Percentiles rank a stretch among this genome's conserved stretches.
phyloP scores from a whole-genome alignment of 2,888 invertebrate genomes.

The Clivina fossor region DNA sequence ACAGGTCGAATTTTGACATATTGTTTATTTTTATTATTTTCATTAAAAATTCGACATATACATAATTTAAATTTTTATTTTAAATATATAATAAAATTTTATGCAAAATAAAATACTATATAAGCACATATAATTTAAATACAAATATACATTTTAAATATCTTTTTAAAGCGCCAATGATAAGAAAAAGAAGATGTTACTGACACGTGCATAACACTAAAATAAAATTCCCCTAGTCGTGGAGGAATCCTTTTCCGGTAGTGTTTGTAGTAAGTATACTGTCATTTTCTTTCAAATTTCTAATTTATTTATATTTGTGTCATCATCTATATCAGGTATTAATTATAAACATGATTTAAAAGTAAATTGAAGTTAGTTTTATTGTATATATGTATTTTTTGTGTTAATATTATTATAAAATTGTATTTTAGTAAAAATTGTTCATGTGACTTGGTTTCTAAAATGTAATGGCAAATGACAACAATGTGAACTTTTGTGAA shows the following conservation, averaged over 20 bases:
- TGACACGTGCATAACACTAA: neutral
- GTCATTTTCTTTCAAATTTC: slow-evolving; percentile 28
- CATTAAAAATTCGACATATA: too few relatives aligned
- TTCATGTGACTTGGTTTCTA: slow-evolving; percentile 26
- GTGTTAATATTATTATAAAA: slow-evolving; percentile 15
- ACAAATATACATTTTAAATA: neutral
- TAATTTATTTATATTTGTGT: slow-evolving; percentile 18
- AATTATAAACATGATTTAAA: slow-evolving; percentile 15
- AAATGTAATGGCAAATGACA: slow-evolving; percentile 20
- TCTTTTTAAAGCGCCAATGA: neutral
- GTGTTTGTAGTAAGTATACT: slow-evolving; percentile 31
- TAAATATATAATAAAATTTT: too few relatives aligned
- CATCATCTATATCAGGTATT: slow-evolving; percentile 23
- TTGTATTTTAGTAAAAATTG: slow-evolving; percentile 20
- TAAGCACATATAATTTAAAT: too few relatives aligned
- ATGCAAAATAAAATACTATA: too few relatives aligned
- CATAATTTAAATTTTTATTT: too few relatives aligned
- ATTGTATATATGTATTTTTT: slow-evolving; percentile 22
- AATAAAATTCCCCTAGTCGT: slow-evolving; percentile 27
- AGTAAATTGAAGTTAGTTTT: neutral
- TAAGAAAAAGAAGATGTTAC: slow-evolving; percentile 12
- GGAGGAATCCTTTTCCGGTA: slow-evolving; percentile 30
- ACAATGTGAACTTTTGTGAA: neutral
- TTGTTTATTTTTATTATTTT: too few relatives aligned
- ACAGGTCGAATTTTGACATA: too few relatives aligned